Percentiles rank a stretch among this genome's conserved stretches.
These are phyloP conservation scores for Neomicropteryx cornuta DNA, from an alignment of 1,140 invertebrate genomes.

Conservation along the genomic window DNA sequence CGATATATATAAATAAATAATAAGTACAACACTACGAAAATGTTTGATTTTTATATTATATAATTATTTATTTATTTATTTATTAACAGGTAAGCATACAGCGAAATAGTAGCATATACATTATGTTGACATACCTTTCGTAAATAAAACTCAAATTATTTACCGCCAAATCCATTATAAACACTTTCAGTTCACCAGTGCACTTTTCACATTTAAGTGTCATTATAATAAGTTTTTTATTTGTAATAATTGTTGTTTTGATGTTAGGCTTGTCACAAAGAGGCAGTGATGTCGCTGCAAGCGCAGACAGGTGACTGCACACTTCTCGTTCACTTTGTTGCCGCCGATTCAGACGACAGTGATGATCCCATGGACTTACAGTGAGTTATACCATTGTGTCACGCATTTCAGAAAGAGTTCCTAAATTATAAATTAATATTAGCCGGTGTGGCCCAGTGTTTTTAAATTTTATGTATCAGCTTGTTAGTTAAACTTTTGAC, in stretches of 20 bases:
- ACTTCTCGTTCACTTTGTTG: slow-evolving; percentile 62
- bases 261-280: slow-evolving; percentile 52
- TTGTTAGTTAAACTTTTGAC: slow-evolving; percentile 3
- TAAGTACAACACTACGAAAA: no score
- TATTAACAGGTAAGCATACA: no score
- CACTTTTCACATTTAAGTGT: not conserved
- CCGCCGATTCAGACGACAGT: slow-evolving; percentile 45
- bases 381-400: no score
- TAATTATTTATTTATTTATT: no score
- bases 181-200: not conserved
- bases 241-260: not conserved
- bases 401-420: slow-evolving; percentile 22
- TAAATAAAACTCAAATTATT: not conserved
- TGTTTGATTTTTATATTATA: no score
- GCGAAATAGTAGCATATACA: no score
- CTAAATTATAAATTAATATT: not conserved
- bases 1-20: no score
- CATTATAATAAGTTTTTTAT: not conserved
- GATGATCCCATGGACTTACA: no score
- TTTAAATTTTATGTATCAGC: slow-evolving; percentile 2
- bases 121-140: not conserved
- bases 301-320: slow-evolving; percentile 56
- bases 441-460: slow-evolving; percentile 36
- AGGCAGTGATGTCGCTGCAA: slow-evolving; percentile 61
- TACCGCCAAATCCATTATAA: no score